Base-by-base conservation (phyloP, 1,140 invertebrate genomes). In the Berghia stephanieae region DNA sequence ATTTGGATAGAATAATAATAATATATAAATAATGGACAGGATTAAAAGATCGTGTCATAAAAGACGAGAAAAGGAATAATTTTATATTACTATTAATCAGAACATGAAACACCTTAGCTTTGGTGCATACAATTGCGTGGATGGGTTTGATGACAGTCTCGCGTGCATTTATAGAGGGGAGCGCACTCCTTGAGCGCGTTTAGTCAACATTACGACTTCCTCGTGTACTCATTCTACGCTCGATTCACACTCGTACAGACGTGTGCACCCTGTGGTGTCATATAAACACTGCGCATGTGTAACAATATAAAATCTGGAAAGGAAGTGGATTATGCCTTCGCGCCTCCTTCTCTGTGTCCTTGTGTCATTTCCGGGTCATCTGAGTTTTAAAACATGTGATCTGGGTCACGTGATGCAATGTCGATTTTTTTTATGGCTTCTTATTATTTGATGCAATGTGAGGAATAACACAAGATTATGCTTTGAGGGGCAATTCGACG, bases 181-280 rank as follows among this genome's bases (percentile, higher is more conserved):
- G 55, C 42, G 40, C 40, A 57, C 40, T 36, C 27, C 18, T 21
- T 52, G 72, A 75, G 72, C 63, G 72, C 60, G 72, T 75, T 63
- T 63, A 75, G 63, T 60, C 72, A 57, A 75, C 72, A 42, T 75
- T 49, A 46, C 72, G 27, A 63, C 72, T 75, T 75, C 72, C 72
- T 52, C 31, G 72, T 60, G 55, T 60, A 34, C 52, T 40, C 52
- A 40, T 43, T n/a, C 1, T 18, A 27, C 34, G 72, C 57, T 75
- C 63, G 72, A 63, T 57, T 75, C 55, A 43, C n/a, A n/a, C n/a
- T n/a, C n/a, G n/a, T n/a, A n/a, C n/a, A n/a, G n/a, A n/a, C n/a
- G n/a, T n/a, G n/a, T n/a, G n/a, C n/a, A n/a, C n/a, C n/a, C n/a
- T n/a, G n/a, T n/a, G n/a, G n/a, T n/a, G n/a, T n/a, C n/a, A n/a